A percentile compares a stretch with the other conserved stretches of the same genome.
These are phyloP conservation scores for Ceraclea dissimilis DNA, from an alignment of 2,888 invertebrate species.

Conservation along the genomic window DNA sequence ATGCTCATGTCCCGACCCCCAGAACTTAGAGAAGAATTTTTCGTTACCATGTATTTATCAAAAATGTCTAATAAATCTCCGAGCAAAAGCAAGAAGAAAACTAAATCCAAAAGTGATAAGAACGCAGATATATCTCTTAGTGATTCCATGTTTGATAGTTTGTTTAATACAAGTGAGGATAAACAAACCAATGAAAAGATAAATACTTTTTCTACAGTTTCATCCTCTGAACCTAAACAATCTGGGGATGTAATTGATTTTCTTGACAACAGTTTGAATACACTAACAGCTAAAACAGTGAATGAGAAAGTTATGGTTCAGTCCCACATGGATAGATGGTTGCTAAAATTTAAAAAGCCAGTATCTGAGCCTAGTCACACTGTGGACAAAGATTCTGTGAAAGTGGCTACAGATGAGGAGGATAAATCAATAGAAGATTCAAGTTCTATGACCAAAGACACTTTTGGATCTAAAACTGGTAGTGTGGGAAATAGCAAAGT, in stretches of 20 bases:
- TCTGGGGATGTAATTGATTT: conserved; percentile 45
- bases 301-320: conserved; percentile 44
- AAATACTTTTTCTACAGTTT: neutral
- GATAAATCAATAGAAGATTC: too few relatives aligned
- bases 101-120: conserved; percentile 31
- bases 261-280: conserved; percentile 44
- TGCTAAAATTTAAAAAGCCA: conserved; percentile 40
- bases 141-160: conserved; percentile 42
- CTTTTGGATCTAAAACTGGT: too few relatives aligned
- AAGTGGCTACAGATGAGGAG: conserved; percentile 23
- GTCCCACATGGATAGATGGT: conserved; percentile 47
- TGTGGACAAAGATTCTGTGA: conserved; percentile 22
- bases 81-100: conserved; percentile 30
- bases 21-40: conserved; percentile 49
- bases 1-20: conserved; percentile 49
- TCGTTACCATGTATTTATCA: conserved; percentile 27
- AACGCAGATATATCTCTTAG: conserved; percentile 38
- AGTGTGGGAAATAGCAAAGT: too few relatives aligned
- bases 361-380: conserved; percentile 4
- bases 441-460: too few relatives aligned
- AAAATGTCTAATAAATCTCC: too few relatives aligned
- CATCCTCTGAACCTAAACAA: conserved; percentile 31
- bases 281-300: conserved; percentile 41
- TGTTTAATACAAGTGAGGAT: conserved; percentile 35
- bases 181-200: conserved; percentile 30